Evolutionary conservation across 2,797 vertebrate genomes (phyloP), one percentile per base, ranked within the genome.

Genomic region (Benthosema pterotum): DNA sequence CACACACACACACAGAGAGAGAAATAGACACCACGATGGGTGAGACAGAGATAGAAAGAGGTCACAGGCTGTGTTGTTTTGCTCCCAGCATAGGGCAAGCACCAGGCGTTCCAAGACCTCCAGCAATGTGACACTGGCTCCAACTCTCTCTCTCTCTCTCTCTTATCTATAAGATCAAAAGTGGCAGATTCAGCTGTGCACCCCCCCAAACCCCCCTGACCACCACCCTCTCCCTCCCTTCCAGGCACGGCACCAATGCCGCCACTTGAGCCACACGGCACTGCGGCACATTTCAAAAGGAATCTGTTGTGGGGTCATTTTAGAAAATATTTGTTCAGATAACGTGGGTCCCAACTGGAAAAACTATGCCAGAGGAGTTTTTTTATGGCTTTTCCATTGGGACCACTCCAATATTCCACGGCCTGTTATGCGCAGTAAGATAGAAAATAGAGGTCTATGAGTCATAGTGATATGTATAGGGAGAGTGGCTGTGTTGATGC

Each of bases 151-250:
- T 79, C 69, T 79, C 69, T 71, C 69, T 57, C 64, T 53, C 70
- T 75, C 80, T 84, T 84, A 80, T 89, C 82, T 85, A 67, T 66
- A 63, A 69, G 75, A 90, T 90, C 85, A 88, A 87, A 89, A 62
- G 77, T 74, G 77, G 65, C 60, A 75, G 70, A 78, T 78, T 90
- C 83, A 90, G 82, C 86, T 90, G 83, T 88, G 82, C 32, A 38
- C 32, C 32, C 32, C 32, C 79, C 73, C 68, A 42, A 28, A 28
- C 16, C 54, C 25, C 55, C 54, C 25, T 53, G 19, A 17, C 12
- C 11, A 32, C 55, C 52, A n/a, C n/a, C n/a, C n/a, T n/a, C n/a
- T n/a, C 25, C 15, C 52, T 5, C 52, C 42, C 18, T 60, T 66
- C 53, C 55, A 65, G 75, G 75, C 84, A 82, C 75, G 79, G 65